These are phyloP conservation scores for Coelinius sp. DNA, from an alignment of 2,888 invertebrate genomes.

Conservation along the genomic window DNA sequence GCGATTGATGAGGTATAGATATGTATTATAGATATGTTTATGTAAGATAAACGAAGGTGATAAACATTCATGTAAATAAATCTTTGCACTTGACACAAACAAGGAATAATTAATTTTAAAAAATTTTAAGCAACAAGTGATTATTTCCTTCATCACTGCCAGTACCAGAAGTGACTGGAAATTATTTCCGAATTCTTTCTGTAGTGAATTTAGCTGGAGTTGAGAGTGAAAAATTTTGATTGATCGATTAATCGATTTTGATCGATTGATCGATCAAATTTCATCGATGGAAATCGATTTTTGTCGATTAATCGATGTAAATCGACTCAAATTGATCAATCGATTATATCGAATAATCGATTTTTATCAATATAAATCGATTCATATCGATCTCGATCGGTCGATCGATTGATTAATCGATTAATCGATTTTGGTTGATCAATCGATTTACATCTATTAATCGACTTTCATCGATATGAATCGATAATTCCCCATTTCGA, in stretches of 20 bases:
- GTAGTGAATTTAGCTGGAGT: background rate
- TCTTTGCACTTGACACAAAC: constrained; percentile 36
- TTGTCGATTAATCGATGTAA: background rate
- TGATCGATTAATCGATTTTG: background rate
- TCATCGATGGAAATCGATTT: background rate
- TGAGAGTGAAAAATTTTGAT: background rate
- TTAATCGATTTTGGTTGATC: too few relatives aligned
- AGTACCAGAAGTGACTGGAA: constrained; percentile 43
- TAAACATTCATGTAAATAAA: constrained; percentile 40
- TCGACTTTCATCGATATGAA: too few relatives aligned
- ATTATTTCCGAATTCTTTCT: constrained; percentile 25
- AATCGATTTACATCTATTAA: too few relatives aligned
- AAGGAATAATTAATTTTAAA: constrained; percentile 18
- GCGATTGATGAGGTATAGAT: constrained; percentile 36
- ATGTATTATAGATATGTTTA: constrained; percentile 37
- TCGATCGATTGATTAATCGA: too few relatives aligned
- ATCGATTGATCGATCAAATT: background rate
- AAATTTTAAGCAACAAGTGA: background rate
- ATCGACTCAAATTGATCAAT: too few relatives aligned
- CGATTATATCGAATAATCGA: too few relatives aligned
- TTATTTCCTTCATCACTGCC: constrained; percentile 48
- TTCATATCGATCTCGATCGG: too few relatives aligned
- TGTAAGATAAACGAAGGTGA: constrained; percentile 28
- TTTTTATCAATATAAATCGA: too few relatives aligned
- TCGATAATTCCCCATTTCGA: too few relatives aligned